Percentiles rank a stretch among this genome's conserved stretches.
These are phyloP conservation scores for Mus spretus DNA, from an alignment of 2,797 vertebrate species.

Conservation along the genomic window DNA sequence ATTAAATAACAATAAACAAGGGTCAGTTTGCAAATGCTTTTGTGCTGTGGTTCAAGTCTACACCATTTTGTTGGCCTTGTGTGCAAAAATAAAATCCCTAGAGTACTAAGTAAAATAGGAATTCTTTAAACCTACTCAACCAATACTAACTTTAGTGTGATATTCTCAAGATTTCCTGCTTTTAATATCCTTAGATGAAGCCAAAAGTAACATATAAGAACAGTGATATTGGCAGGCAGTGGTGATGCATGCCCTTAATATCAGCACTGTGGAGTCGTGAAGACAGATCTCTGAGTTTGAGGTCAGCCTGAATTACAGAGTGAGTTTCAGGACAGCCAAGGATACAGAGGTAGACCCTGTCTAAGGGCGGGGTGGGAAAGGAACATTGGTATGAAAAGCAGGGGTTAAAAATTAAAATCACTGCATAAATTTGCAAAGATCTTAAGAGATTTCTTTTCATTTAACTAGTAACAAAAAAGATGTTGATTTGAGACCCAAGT, in stretches of 20 bases:
- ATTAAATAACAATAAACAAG: conserved; percentile 1
- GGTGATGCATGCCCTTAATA: not conserved
- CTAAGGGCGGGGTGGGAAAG: no score
- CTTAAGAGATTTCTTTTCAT: conserved; percentile 30
- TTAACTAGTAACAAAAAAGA: not conserved
- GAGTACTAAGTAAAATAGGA: not conserved
- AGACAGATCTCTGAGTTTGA: not conserved
- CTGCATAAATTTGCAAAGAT: not conserved
- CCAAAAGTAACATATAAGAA: not conserved
- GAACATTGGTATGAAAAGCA: conserved; percentile 12
- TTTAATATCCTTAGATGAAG: not conserved
- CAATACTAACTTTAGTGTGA: not conserved
- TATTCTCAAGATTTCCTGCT: not conserved
- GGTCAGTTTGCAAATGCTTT: not conserved
- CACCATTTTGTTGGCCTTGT: not conserved
- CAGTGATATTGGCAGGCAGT: not conserved
- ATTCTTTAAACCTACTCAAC: not conserved
- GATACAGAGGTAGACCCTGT: not conserved
- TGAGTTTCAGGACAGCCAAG: not conserved
- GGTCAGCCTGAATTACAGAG: not conserved
- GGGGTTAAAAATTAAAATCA: not conserved
- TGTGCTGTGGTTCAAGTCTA: not conserved
- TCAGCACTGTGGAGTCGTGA: not conserved
- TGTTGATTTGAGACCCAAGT: conserved; percentile 1
- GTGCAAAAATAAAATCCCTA: not conserved